A percentile compares a stretch with the other conserved stretches of the same genome.
These are phyloP conservation scores for Gracilinanus agilis DNA, from an alignment of 2,113 vertebrate species.

Conservation along the genomic window DNA sequence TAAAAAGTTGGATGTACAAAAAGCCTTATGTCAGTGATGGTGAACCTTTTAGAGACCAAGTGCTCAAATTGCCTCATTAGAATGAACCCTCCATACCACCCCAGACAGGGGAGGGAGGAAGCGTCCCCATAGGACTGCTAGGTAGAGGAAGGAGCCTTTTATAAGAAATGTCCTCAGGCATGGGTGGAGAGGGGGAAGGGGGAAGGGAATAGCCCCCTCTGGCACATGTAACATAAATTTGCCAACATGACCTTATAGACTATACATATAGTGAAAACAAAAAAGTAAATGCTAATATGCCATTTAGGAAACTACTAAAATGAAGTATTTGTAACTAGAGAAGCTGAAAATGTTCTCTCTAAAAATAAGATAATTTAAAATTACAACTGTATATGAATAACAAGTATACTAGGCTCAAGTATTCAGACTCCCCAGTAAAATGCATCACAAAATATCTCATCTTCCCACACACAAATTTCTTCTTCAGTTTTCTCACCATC, in stretches of 20 bases:
- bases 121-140: too few species aligned
- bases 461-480: not conserved
- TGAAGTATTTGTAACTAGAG: not conserved
- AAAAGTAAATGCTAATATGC: not conserved
- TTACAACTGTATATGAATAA: not conserved
- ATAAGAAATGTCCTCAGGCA: too few species aligned
- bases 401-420: not conserved
- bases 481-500: not conserved
- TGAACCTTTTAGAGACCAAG: too few species aligned
- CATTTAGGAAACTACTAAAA: not conserved
- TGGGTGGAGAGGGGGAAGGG: too few species aligned
- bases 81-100: too few species aligned
- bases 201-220: too few species aligned
- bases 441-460: not conserved
- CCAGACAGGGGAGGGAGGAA: too few species aligned
- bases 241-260: not conserved
- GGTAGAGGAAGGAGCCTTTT: too few species aligned
- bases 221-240: too few species aligned
- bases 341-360: not conserved
- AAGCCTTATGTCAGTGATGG: not conserved
- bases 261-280: not conserved
- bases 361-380: not conserved
- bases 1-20: not conserved
- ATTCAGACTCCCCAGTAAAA: not conserved
- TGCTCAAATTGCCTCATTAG: too few species aligned